Evolutionary conservation across 35 echinoderm and acorn worm genomes (phyloP), one percentile per base, ranked within the genome.

Genomic region (Heliocidaris tuberculata): DNA sequence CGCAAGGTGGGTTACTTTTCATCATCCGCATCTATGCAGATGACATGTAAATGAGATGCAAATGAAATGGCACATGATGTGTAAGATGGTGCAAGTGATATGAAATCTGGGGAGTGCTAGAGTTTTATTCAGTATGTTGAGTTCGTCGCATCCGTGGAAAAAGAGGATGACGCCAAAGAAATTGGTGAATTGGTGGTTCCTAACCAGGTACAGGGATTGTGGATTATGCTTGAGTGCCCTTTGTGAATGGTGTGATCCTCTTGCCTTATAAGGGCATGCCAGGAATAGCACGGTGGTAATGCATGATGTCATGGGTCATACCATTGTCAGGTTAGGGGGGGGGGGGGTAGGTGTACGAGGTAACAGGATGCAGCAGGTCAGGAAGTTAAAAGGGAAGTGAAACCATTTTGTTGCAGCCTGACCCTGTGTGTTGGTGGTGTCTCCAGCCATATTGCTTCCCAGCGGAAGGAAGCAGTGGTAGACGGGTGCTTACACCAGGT

Each of bases 1-100:
- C 71, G 70, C 94, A 99, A 97, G 98, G 98, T 99, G 93, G 56
- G 93, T 48, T 42, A 42, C 35, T 42, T 42, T 47, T 16, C 60
- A 60, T 31, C 59, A 47, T n/a, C 29, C 31, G 19, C 27, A 48
- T 94, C 30, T 93, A 89, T 89, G 87, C 47, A 42, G 31, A 89
- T 89, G 87, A 29, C 7, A 78, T 78, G 65, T 9, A 78, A 78
- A 78, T 78, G 59, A 60, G 59, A 2, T 60, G 59, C 19, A 19
- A 60, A 10, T 60, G 59, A 60, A 60, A 19, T 60, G 6, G 35
- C 35, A 42, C 35, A 42, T 42, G 35, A 42, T 42, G 35, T 42
- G 35, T 42, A 42, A 42, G 35, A 42, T 0, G 35, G 35, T 42
- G 35, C 35, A 42, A 42, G 35, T 0, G 50, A 52, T 52, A 0